phyloP scores from a whole-genome alignment of 2,113 vertebrate genomes.

The Hemicordylus capensis region DNA sequence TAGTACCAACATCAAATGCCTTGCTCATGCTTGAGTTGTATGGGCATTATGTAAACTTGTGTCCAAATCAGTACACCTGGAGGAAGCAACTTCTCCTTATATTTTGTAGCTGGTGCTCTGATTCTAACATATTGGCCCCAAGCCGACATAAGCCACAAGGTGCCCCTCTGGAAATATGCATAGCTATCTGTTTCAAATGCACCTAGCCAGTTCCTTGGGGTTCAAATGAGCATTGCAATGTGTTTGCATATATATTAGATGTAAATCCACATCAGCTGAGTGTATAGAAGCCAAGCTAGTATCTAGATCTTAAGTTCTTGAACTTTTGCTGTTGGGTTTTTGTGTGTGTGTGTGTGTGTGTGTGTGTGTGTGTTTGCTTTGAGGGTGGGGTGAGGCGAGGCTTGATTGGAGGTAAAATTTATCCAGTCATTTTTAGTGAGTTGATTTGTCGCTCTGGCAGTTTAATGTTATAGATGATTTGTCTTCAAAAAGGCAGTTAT shows the following conservation, averaged over 20 bases:
- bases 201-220: background rate
- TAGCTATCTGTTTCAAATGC: background rate
- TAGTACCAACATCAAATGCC: background rate
- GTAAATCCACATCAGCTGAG: background rate
- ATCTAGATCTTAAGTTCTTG: background rate
- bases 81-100: background rate
- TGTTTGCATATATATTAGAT: background rate
- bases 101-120: background rate
- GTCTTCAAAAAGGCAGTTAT: background rate
- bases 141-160: no score
- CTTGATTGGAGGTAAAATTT: background rate
- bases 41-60: background rate
- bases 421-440: background rate
- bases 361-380: background rate
- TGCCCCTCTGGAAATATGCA: no score
- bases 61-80: background rate
- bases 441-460: background rate
- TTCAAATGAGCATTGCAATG: background rate
- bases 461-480: no score
- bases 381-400: no score
- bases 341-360: background rate
- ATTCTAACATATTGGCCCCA: background rate
- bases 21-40: background rate
- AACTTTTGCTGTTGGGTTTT: background rate
- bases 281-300: background rate